Base-by-base conservation (phyloP, 1,140 invertebrate genomes). In the Lordiphosa stackelbergi region DNA sequence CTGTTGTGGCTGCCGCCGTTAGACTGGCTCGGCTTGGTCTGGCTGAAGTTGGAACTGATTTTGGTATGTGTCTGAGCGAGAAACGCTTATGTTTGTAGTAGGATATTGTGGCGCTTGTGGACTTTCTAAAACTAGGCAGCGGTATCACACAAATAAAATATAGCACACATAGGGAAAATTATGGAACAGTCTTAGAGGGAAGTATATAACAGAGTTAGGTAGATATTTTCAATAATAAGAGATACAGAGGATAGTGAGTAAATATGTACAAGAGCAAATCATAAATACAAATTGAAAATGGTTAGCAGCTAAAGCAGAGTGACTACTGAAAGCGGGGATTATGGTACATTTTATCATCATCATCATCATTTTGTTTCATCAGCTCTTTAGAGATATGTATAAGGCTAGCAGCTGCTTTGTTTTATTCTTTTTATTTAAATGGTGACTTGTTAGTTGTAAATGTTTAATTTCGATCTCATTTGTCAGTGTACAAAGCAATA, bases 21-120 rank as follows among this genome's bases (percentile, higher is more conserved):
- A 81, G 60, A 62, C 73, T 78, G 75, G 74, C 53, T 70, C 70
- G 53, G 54, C 65, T 69, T 28, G 65, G 28, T 43, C 53, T 60
- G 60, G 65, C 38, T 61, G 65, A 56, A 41, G 75, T 72, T 73
- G 72, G 63, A 73, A 73, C 72, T 66, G 77, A 77, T 84, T 81
- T 83, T 77, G 69, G 77, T 73, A 75, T 84, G 70, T 86, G 72
- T 85, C 78, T 86, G 38, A 86, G 77, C 68, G 85, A 86, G 63
- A 86, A 86, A 57, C 85, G 79, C 74, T 85, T 86, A 62, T 81
- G 85, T 81, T 66, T 86, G 68, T 85, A 70, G 81, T 86, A 86
- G 81, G 85, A 70, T 72, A 85, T 81, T 78, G 79, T 78, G 51
- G 83, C 65, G 75, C 73, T 73, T 74, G 75, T 73, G 83, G 83